Base-by-base conservation (phyloP, 2,113 vertebrate genomes). In the Dipodomys spectabilis region DNA sequence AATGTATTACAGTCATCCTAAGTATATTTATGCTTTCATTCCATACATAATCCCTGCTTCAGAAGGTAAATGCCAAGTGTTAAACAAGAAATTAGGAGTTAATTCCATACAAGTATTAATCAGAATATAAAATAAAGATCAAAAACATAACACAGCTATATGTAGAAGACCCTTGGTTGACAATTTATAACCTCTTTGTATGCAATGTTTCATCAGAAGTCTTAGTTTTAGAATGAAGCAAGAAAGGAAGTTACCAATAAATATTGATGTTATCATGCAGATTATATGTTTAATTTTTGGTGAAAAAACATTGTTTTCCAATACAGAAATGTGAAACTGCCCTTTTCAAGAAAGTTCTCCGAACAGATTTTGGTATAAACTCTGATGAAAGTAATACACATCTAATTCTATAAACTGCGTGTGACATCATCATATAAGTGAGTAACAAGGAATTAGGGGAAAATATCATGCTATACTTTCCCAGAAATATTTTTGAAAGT, bases 21-120 rank as follows among this genome's bases (percentile, higher is more conserved):
- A 95, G 28, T 82, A n/a, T 85, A 82, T 83, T 88, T 92, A 86
- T 90, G 68, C 23, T 65, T 94, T 93, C 88, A 83, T 91, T 90
- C 67, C 85, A 39, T 0, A 20, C 67, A 89, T 80, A 74, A 94
- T 22, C 57, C 53, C 5, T 22, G 62, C 12, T 65, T 90, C 78
- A 95, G 65, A 95, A 95, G 72, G 86, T 91, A 80, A 92, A 62
- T 62, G 35, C 45, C 78, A 90, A 92, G 11, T 81, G 45, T 73
- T 91, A 69, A 88, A 67, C 67, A 77, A 88, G 93, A 77, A 89
- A 73, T 80, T 53, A 77, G 27, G 5, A 82, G 80, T 75, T 82
- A 27, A 88, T 75, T 92, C 39, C 60, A 92, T 35, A 16, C 7
- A 91, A 86, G 53, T 53, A 83, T 78, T 71, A 81, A 27, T 60